A percentile compares a stretch with the other conserved stretches of the same genome.
Evolutionary conservation across 2,797 vertebrate species (phyloP).

Genomic region (Etheostoma nigrum): DNA sequence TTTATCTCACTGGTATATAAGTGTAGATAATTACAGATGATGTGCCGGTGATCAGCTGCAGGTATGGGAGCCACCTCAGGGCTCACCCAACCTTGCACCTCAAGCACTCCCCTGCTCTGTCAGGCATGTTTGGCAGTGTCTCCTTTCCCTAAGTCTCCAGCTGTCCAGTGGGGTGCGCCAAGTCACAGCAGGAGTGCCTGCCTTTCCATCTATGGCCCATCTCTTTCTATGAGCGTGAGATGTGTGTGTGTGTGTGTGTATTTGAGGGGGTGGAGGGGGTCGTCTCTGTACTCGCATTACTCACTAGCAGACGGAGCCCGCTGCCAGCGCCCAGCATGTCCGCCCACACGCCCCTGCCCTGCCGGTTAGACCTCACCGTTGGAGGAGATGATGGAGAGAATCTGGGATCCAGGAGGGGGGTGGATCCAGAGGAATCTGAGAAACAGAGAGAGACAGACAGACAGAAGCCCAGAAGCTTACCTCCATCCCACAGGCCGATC

Average conservation of each 20-base stretch:
- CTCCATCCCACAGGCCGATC: constrained; percentile 76
- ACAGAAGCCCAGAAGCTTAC: constrained; percentile 75
- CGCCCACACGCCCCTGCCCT: constrained; percentile 88
- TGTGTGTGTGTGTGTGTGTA: constrained; percentile 27
- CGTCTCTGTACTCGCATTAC: constrained; percentile 81
- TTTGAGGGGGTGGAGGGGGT: constrained; percentile 44
- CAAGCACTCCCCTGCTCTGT: constrained; percentile 77
- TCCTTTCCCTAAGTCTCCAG: constrained; percentile 91
- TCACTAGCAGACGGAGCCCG: constrained; percentile 89
- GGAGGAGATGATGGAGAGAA: constrained; percentile 87
- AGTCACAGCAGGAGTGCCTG: constrained; percentile 96
- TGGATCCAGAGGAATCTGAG: constrained; percentile 85
- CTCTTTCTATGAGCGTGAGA: constrained; percentile 79
- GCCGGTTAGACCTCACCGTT: constrained; percentile 90
- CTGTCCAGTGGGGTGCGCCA: constrained; percentile 95
- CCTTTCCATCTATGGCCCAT: constrained; percentile 86
- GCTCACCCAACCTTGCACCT: constrained; percentile 80
- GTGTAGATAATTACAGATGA: constrained; percentile 87
- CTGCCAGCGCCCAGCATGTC: constrained; percentile 91
- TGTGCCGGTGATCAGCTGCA: constrained; percentile 84
- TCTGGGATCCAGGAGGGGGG: constrained; percentile 83
- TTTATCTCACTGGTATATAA: constrained; percentile 76
- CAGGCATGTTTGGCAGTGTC: constrained; percentile 89
- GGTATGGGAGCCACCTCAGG: constrained; percentile 87
- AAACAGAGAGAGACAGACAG: constrained; percentile 68